Evolutionary conservation across 2,797 vertebrate species (phyloP), one percentile per base, ranked within the genome.

Genomic region (Anableps anableps): DNA sequence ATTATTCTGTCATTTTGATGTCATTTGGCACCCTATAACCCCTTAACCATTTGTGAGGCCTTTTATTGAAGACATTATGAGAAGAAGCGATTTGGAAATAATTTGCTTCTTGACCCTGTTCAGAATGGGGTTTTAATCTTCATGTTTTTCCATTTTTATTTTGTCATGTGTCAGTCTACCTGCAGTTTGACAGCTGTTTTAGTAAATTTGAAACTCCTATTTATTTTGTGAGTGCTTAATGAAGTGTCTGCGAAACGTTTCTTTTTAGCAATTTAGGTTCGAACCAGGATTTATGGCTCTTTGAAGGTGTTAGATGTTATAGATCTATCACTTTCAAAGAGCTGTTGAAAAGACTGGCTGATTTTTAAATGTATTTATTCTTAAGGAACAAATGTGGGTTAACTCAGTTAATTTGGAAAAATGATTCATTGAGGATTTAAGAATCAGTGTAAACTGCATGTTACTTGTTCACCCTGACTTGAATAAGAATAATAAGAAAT

Each of bases 1-100:
- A 94, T 94, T 91, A 91, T 90, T 90, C 77, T 91, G 92, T 91
- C 91, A 91, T 86, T 93, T 86, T 90, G 83, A 94, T 86, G 81
- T 80, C n/a, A n/a, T n/a, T n/a, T n/a, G 77, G 62, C 80, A 87
- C 83, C 80, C 73, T 60, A 83, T 84, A 93, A 92, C 90, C 90
- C 74, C 77, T 85, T 68, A 88, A 83, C 81, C 91, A 88, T 91
- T 90, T 91, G 89, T 79, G 85, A 90, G 78, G 64, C 72, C 66
- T 88, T 93, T 93, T 89, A 91, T 89, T 90, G 81, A 90, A 93
- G 86, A 80, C 84, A 76, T 80, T 84, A 79, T 86, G 86, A 89
- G 66, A 41, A 83, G 55, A 88, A 88, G 80, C 14, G 3, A 91
- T 90, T 90, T 80, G 62, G 81, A 87, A 81, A 82, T 88, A 84